Evolutionary conservation across 2,888 invertebrate genomes (phyloP), one percentile per base, ranked within the genome.

Genomic region (Brachycybe producta): DNA sequence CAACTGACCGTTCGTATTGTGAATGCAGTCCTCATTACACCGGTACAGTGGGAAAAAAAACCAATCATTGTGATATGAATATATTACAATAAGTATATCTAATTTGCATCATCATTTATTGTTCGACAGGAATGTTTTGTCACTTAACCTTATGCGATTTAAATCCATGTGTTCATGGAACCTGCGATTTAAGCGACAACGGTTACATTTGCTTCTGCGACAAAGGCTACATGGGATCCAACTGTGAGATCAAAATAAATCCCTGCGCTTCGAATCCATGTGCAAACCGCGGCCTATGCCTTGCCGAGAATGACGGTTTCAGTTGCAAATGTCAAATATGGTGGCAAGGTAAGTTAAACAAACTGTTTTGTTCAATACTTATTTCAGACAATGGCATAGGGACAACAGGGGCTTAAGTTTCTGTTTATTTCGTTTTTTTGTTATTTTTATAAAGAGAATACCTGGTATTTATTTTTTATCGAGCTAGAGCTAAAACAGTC

Each of bases 231-330:
- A 73, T 73, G 51, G 84, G 84, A 1, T 52, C 64, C 65, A 46
- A 58, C 48, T 85, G 84, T 63, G 78, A 78, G 43, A 76, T 79
- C 63, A 75, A 77, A 54, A 73, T 77, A 44, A 72, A 75, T 36
- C 80, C 82, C 0, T 85, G 85, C 65, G 78, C 79, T 19, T 72
- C 78, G 1, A 74, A 76, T 56, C 84, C 83, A 0, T 85, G 84
- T 64, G 80, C 81, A 63, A 77, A 77, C 51, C 71, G 82, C 17
- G 86, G 86, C 2, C 75, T 77, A 19, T 86, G 86, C 62, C 68
- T 76, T 11, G 80, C 80, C 59, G 77, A 76, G 28, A 63, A 62
- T 45, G 63, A 63, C 28, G 72, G 74, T 0, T 82, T 78, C 61
- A 68, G 75, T 51, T 85, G 86, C 63, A 73, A 75, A 57, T 76